Conservation (phyloP, 1,140 invertebrate species). For the Spodoptera litura region DNA sequence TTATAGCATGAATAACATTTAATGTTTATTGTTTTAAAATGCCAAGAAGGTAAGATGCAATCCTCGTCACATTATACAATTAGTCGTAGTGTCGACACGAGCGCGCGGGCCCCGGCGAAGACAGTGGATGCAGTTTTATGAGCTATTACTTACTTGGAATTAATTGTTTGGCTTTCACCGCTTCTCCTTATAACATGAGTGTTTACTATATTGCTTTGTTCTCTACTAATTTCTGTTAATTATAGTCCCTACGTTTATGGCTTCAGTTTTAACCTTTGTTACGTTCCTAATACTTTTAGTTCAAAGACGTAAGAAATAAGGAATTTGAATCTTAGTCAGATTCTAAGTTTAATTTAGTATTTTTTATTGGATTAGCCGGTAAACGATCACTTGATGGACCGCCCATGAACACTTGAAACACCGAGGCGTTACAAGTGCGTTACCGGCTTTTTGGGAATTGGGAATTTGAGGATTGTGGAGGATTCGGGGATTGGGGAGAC, state of each 20-base stretch:
- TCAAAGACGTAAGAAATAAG: too few species aligned
- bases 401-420: too few species aligned
- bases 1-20: not conserved
- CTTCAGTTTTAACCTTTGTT: too few species aligned
- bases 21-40: slow-evolving; percentile 1
- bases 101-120: not conserved
- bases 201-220: slow-evolving; percentile 3
- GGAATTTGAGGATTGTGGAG: too few species aligned
- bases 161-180: slow-evolving; percentile 19
- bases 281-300: too few species aligned
- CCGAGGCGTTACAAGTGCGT: too few species aligned
- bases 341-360: too few species aligned
- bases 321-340: too few species aligned
- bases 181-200: not conserved
- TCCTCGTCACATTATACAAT: not conserved
- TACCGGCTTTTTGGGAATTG: too few species aligned
- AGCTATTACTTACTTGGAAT: slow-evolving; percentile 8
- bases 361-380: too few species aligned
- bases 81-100: not conserved
- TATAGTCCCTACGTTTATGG: not conserved
- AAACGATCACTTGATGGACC: too few species aligned
- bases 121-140: slow-evolving; percentile 9
- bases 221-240: not conserved
- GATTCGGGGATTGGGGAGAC: too few species aligned
- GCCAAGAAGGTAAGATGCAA: not conserved